A percentile compares a stretch with the other conserved stretches of the same genome.
These are phyloP conservation scores for Pogonocherus hispidulus DNA, from an alignment of 2,888 invertebrate species.

Conservation along the genomic window DNA sequence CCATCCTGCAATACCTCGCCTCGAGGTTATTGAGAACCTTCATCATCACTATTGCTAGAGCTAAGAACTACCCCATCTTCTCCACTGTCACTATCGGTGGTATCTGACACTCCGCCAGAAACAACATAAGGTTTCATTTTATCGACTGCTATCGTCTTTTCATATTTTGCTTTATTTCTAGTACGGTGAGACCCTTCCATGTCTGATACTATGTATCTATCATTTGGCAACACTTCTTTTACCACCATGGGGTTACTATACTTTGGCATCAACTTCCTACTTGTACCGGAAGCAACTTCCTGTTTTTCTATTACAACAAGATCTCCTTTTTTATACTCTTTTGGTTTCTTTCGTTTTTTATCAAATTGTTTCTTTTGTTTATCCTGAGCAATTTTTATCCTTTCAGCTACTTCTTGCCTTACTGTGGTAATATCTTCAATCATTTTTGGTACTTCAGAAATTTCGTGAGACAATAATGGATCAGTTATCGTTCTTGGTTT, in stretches of 20 bases:
- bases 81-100: no score
- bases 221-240: slow-evolving; percentile 40
- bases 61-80: no score
- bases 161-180: slow-evolving; percentile 30
- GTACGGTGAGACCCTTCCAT: slow-evolving; percentile 35
- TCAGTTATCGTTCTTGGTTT: no score
- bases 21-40: no score
- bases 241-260: slow-evolving; percentile 45
- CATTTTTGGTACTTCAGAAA: neutral
- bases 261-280: slow-evolving; percentile 36
- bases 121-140: slow-evolving; percentile 33
- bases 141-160: slow-evolving; percentile 41
- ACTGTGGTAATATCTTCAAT: no score
- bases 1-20: no score
- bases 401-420: no score
- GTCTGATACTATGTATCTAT: slow-evolving; percentile 42
- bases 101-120: no score
- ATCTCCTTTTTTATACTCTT: slow-evolving; percentile 40
- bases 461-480: no score
- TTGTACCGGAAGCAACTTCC: slow-evolving; percentile 20
- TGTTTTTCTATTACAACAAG: slow-evolving; percentile 39
- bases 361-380: slow-evolving; percentile 40
- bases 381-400: slow-evolving; percentile 7
- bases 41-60: no score
- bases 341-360: slow-evolving; percentile 34